These are phyloP conservation scores for Danio jaintianensis DNA, from an alignment of 2,797 vertebrate species.

Conservation along the genomic window DNA sequence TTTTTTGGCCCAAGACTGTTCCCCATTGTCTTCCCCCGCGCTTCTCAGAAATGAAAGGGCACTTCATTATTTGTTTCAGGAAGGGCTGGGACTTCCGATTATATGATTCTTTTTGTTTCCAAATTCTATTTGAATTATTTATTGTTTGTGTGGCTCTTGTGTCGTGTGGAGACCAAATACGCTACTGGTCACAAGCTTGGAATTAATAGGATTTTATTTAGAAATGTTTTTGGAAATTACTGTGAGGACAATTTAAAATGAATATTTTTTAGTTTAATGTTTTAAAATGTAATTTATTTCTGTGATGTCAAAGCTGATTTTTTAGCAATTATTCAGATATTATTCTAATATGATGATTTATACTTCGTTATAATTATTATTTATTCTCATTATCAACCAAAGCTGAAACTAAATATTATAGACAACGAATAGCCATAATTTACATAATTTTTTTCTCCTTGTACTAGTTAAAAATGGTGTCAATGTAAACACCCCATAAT, in stretches of 20 bases:
- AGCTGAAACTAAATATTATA: too few relatives aligned
- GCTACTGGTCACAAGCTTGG: background rate
- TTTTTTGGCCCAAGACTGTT: conserved; percentile 42
- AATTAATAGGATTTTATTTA: background rate
- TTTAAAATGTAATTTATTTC: background rate
- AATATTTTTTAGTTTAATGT: too few relatives aligned
- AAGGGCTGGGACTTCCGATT: conserved; percentile 66
- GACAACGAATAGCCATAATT: too few relatives aligned
- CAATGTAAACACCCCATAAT: too few relatives aligned
- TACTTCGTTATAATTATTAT: too few relatives aligned
- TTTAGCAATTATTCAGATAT: background rate
- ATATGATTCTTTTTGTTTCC: conserved; percentile 58
- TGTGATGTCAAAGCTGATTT: background rate
- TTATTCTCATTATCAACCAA: too few relatives aligned
- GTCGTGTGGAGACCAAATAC: background rate
- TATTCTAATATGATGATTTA: background rate
- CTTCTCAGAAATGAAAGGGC: conserved; percentile 54
- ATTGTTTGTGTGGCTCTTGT: conserved; percentile 37
- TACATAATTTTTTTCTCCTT: too few relatives aligned
- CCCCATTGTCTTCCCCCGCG: conserved; percentile 58
- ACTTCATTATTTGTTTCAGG: conserved; percentile 61
- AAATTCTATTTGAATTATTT: conserved; percentile 43
- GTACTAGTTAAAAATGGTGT: too few relatives aligned
- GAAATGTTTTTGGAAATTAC: background rate
- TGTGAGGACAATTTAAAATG: too few relatives aligned